Conservation (phyloP, 2,113 vertebrate genomes). For the Capra hircus region DNA sequence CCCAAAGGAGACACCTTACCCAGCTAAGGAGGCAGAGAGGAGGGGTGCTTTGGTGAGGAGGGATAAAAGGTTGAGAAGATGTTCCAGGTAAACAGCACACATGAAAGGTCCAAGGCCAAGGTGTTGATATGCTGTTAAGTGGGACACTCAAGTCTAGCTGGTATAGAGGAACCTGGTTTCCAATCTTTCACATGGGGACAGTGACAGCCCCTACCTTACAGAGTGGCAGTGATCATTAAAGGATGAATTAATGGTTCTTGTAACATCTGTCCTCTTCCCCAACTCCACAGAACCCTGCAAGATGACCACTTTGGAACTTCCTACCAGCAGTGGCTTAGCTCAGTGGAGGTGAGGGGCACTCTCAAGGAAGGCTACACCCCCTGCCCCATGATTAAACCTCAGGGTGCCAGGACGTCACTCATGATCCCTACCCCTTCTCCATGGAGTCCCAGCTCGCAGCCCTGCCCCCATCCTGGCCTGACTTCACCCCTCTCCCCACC, state of each 20-base stretch:
- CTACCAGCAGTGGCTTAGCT: slow-evolving; percentile 86
- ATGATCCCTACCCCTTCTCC: not conserved
- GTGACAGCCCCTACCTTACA: not conserved
- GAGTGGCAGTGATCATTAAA: not conserved
- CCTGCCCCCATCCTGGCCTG: not conserved
- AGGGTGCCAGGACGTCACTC: not conserved
- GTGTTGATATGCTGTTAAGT: not conserved
- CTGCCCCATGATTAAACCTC: not conserved
- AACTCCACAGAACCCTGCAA: slow-evolving; percentile 63
- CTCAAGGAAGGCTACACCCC: not conserved
- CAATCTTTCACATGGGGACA: not conserved
- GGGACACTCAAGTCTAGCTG: not conserved
- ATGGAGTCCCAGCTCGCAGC: not conserved
- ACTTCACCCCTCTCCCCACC: not conserved
- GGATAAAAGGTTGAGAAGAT: not conserved
- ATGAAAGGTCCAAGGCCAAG: not conserved
- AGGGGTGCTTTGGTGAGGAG: not conserved
- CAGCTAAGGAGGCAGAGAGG: not conserved
- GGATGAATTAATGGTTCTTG: not conserved
- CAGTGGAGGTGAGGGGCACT: slow-evolving; percentile 81
- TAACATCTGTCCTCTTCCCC: not conserved
- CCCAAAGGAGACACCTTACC: not conserved
- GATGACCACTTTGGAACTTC: slow-evolving; percentile 80
- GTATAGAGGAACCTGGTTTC: not conserved
- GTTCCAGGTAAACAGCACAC: not conserved